Base-by-base conservation (phyloP, 2,888 invertebrate species). In the Drosophila pseudotakahashii region DNA sequence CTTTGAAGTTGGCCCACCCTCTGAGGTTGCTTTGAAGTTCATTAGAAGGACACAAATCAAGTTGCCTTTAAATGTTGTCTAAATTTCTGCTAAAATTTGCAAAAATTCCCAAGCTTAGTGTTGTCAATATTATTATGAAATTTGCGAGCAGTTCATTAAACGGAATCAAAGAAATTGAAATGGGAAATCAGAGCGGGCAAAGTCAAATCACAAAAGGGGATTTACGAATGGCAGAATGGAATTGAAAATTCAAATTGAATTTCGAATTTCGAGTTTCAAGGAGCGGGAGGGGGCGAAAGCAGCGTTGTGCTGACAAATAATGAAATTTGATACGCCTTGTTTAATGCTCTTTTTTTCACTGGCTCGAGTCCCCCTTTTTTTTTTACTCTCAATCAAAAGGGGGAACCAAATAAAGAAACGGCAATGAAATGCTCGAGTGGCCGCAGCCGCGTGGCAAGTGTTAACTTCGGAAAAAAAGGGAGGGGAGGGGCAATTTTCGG, bases 311-410 rank as follows among this genome's bases (percentile, higher is more conserved):
- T 75, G 89, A 70, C 71, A 79, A 77, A 84, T 92, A 92, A 92
- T 92, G 92, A 92, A 92, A 92, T 92, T 91, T 90, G 92, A 92
- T 92, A 92, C 90, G 92, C 92, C 92, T 92, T 90, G 91, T 92
- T 92, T 91, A 91, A 92, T 91, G 91, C 91, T 91, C 91, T 90
- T 91, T 91, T 90, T 89, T 72, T 39, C 68, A 53, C 10, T 19
- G 19, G 10, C 30, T 14, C 34, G 69, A 16, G 72, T 48, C 32
- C 48, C 30, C 48, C 48, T 48, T 48, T 14, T 26, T 14, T 26
- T 13, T n/a, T 26, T 11, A 2, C n/a, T 32, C 32, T 9, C 32
- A 19, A 16, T 16, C 37, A 16, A n/a, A n/a, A 23, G 26, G 26
- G 26, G 26, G 23, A 45, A n/a, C 10, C 10, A 58, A 57, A 53